phyloP scores from a whole-genome alignment of 2,888 invertebrate species.

The Rhogogaster chlorosoma region DNA sequence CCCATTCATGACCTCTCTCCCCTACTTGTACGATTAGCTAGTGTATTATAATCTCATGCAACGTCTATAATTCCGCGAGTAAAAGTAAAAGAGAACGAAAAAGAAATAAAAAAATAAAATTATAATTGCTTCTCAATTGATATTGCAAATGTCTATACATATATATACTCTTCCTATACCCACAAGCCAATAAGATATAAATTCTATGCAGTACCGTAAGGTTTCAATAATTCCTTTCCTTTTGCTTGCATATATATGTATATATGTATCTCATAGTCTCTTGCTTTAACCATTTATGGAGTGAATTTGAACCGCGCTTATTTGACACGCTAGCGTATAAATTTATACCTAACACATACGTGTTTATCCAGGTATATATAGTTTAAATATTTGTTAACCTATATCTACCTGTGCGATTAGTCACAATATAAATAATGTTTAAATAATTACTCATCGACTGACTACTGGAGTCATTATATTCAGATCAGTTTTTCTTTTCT shows the following conservation, averaged over 20 bases:
- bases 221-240: conserved; percentile 22
- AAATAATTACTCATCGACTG: conserved; percentile 13
- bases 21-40: no score
- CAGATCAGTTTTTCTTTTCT: background rate
- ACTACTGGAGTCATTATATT: background rate
- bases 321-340: background rate
- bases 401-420: background rate
- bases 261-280: background rate
- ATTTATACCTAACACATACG: background rate
- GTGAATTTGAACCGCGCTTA: conserved; percentile 4
- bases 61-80: background rate
- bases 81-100: background rate
- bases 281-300: conserved; percentile 1
- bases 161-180: background rate
- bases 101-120: background rate
- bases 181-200: background rate
- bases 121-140: background rate
- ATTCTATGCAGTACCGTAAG: background rate
- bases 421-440: background rate
- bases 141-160: background rate
- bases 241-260: background rate
- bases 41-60: background rate
- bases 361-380: background rate
- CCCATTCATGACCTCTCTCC: no score
- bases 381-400: conserved; percentile 1